phyloP scores from a whole-genome alignment of 1,140 invertebrate genomes.

The Drosophila pseudoananassae region DNA sequence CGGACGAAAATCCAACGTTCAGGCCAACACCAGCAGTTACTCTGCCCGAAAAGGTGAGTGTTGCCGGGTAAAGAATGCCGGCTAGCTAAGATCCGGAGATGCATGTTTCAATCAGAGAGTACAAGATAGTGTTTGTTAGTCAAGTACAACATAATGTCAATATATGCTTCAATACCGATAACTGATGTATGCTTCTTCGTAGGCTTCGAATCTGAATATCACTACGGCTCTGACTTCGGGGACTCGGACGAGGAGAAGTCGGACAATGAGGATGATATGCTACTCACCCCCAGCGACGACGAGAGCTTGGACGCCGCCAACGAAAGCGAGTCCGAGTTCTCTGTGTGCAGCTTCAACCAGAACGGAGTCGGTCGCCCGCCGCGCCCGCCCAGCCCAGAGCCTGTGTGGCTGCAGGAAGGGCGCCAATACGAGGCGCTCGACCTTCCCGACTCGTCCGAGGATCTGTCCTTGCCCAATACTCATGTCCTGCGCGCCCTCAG shows the following conservation, averaged over 20 bases:
- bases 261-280: conserved; percentile 88
- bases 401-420: conserved; percentile 92
- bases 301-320: conserved; percentile 88
- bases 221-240: conserved; percentile 95
- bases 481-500: conserved; percentile 91
- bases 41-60: conserved; percentile 86
- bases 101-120: no score
- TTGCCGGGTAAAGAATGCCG: background rate
- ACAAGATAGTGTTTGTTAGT: no score
- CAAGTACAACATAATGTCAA: conserved; percentile 29
- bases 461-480: conserved; percentile 92
- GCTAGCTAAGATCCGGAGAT: no score
- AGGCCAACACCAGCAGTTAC: conserved; percentile 81
- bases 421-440: conserved; percentile 90
- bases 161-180: no score
- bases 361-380: conserved; percentile 84
- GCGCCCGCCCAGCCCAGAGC: conserved; percentile 93
- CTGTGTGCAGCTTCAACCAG: conserved; percentile 90
- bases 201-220: conserved; percentile 94
- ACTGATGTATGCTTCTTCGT: conserved; percentile 52
- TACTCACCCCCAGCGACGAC: conserved; percentile 87
- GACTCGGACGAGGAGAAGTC: conserved; percentile 92
- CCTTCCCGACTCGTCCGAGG: conserved; percentile 95
- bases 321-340: conserved; percentile 93
- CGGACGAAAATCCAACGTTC: conserved; percentile 83